phyloP scores from a whole-genome alignment of 2,888 invertebrate species.

The Drosophila anomalipes region DNA sequence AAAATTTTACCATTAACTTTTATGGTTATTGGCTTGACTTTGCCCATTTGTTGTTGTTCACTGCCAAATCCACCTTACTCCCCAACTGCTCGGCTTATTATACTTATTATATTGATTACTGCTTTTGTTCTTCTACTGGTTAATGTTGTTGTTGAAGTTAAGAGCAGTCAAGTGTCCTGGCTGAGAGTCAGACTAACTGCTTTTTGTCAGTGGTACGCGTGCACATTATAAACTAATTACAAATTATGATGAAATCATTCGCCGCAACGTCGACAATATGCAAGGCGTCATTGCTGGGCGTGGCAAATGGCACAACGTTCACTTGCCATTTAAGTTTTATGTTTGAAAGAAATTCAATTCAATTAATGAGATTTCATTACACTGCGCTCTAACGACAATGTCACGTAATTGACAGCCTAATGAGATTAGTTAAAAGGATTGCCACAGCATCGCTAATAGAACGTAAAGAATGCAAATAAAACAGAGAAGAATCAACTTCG shows the following conservation, averaged over 20 bases:
- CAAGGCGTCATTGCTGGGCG: constrained; percentile 26
- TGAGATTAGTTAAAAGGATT: constrained; percentile 80
- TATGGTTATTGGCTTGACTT: constrained; percentile 73
- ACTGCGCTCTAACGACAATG: constrained; percentile 55
- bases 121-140: constrained; percentile 11
- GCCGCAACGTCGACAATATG: constrained; percentile 64
- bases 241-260: constrained; percentile 72
- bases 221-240: constrained; percentile 78
- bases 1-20: constrained; percentile 75
- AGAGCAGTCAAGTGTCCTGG: constrained; percentile 34
- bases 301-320: constrained; percentile 8
- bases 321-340: constrained; percentile 56
- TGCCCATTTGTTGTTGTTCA: constrained; percentile 36
- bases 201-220: constrained; percentile 52
- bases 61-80: not conserved
- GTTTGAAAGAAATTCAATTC: constrained; percentile 68
- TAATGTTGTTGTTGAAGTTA: constrained; percentile 19
- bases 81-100: not conserved
- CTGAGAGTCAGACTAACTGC: constrained; percentile 41
- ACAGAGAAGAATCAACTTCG: not conserved
- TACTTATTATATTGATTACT: constrained; percentile 18
- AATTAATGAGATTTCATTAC: constrained; percentile 77
- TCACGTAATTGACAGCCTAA: constrained; percentile 76
- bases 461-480: constrained; percentile 46
- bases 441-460: constrained; percentile 65